A percentile compares a stretch with the other conserved stretches of the same genome.
phyloP scores from a whole-genome alignment of 2,797 vertebrate genomes.

The Geotrypetes seraphini region DNA sequence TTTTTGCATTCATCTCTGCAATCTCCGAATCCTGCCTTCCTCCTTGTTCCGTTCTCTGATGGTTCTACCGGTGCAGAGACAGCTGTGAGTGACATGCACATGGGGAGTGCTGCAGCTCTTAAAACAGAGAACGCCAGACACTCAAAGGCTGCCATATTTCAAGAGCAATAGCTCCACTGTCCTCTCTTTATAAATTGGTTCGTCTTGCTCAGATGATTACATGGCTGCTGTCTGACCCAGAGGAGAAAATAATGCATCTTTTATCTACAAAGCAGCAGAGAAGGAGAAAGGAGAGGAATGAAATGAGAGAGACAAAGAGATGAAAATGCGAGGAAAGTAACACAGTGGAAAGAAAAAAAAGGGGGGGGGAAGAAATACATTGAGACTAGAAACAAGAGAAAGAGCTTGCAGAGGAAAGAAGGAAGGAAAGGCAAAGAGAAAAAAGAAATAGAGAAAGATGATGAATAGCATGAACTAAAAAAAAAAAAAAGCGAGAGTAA shows the following conservation, averaged over 20 bases:
- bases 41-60: background rate
- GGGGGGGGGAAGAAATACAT: background rate
- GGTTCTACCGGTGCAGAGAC: slow-evolving; percentile 3
- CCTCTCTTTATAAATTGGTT: slow-evolving; percentile 17
- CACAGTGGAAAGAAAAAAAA: background rate
- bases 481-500: fast-evolving
- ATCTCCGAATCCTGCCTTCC: no score
- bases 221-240: slow-evolving; percentile 8
- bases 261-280: slow-evolving; percentile 2
- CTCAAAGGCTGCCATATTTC: slow-evolving; percentile 13
- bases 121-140: slow-evolving; percentile 11
- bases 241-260: slow-evolving; percentile 17
- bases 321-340: background rate
- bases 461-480: background rate
- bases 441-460: background rate
- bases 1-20: no score
- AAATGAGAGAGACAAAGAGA: background rate
- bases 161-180: slow-evolving; percentile 13
- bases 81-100: slow-evolving; percentile 5
- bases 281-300: background rate
- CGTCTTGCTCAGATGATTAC: slow-evolving; percentile 18
- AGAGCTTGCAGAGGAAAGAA: no score
- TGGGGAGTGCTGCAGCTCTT: slow-evolving; percentile 1
- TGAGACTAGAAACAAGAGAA: background rate
- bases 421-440: background rate